Conservation (phyloP, 2,797 vertebrate species). For the Anolis apletophallus region DNA sequence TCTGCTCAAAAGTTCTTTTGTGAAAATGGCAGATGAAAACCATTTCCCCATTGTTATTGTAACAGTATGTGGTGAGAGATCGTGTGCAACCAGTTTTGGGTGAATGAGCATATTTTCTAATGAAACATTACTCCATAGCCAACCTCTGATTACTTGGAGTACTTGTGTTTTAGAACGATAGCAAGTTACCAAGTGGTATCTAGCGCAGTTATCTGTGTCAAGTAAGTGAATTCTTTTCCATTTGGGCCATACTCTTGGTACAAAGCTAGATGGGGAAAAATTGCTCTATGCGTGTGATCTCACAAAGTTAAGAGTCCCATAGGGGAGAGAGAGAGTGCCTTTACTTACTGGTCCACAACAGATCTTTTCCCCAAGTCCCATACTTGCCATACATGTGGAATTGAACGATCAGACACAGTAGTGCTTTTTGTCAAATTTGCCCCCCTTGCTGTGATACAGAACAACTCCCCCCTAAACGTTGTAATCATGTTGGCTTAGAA, state of each 20-base stretch:
- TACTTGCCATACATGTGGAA: background rate
- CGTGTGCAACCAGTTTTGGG: background rate
- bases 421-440: no score
- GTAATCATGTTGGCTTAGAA: background rate
- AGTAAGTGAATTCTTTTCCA: background rate
- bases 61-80: background rate
- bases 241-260: background rate
- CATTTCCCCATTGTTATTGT: background rate
- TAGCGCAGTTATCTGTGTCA: background rate
- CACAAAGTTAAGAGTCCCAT: background rate
- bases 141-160: background rate
- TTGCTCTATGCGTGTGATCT: background rate
- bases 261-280: background rate
- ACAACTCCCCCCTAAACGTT: no score
- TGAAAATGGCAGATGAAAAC: constrained; percentile 5
- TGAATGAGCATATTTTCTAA: background rate
- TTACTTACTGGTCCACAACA: no score
- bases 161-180: background rate
- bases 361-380: background rate
- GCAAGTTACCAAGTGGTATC: background rate
- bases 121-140: background rate
- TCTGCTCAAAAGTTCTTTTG: background rate
- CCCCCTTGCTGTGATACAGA: background rate
- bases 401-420: no score
- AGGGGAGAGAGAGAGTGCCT: background rate